These are phyloP conservation scores for Parascotia fuliginaria DNA, from an alignment of 2,888 invertebrate genomes.

Conservation along the genomic window DNA sequence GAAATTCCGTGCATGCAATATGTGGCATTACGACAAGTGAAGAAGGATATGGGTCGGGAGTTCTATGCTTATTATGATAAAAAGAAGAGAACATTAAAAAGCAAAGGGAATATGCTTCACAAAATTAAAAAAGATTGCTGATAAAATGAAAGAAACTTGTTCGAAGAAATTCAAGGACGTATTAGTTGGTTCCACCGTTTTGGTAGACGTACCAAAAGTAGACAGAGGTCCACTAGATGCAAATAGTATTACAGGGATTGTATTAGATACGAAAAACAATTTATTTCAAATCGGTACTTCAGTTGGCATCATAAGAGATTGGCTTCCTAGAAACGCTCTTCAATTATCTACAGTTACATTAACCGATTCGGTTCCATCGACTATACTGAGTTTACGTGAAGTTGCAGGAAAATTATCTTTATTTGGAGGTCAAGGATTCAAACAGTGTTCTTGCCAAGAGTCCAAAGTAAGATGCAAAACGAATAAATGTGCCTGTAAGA, in stretches of 20 bases:
- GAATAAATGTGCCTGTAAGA: constrained; percentile 17
- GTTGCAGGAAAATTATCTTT: constrained; percentile 4
- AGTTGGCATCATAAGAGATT: constrained; percentile 15
- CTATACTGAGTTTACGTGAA: constrained; percentile 3
- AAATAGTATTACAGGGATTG: constrained; percentile 14
- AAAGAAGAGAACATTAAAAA: constrained; percentile 10
- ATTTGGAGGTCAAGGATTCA: constrained; percentile 14
- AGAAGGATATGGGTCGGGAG: background rate
- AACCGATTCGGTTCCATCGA: constrained; percentile 5
- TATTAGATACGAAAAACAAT: constrained; percentile 8
- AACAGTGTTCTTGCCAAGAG: constrained; percentile 11
- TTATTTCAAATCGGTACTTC: constrained; percentile 15
- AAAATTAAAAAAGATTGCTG: constrained; percentile 18
- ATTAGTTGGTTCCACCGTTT: constrained; percentile 11
- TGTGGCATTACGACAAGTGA: no score
- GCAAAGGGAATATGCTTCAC: constrained; percentile 8
- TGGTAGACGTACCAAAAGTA: constrained; percentile 16
- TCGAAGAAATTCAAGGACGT: constrained; percentile 14
- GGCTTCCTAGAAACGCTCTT: constrained; percentile 14
- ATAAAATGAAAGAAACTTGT: constrained; percentile 8
- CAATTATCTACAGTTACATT: constrained; percentile 8
- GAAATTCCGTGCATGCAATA: constrained; percentile 2
- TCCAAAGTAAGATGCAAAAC: constrained; percentile 11
- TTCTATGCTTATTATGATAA: background rate
- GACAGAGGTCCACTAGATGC: constrained; percentile 18